Evolutionary conservation across 2,888 invertebrate species (phyloP).

Genomic region (Zygogramma bicolorata): DNA sequence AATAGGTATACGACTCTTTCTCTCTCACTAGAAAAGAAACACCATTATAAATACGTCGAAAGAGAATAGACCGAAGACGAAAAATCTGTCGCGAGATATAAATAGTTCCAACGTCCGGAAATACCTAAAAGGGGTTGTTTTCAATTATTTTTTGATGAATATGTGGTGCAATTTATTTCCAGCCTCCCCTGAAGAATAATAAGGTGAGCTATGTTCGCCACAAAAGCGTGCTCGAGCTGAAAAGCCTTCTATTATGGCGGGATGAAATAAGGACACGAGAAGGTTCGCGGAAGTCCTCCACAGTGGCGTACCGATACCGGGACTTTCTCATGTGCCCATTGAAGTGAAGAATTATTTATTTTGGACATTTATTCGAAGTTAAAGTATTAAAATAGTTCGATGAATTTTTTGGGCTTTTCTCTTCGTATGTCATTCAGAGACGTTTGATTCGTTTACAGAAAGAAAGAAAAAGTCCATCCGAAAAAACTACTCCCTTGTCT

Average conservation of each 20-base stretch:
- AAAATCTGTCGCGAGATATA: neutral
- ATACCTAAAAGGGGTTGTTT: slow-evolving; percentile 30
- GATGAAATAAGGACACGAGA: slow-evolving; percentile 36
- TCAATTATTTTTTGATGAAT: slow-evolving; percentile 43
- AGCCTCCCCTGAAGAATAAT: slow-evolving; percentile 36
- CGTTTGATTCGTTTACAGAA: too few relatives aligned
- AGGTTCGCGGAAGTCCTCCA: neutral
- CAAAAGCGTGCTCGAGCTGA: slow-evolving; percentile 38
- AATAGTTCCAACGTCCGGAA: neutral
- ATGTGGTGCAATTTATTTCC: slow-evolving; percentile 38
- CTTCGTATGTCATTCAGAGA: too few relatives aligned
- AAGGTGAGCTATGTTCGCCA: slow-evolving; percentile 38
- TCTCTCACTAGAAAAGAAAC: too few relatives aligned
- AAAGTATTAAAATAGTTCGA: too few relatives aligned
- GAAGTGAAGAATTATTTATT: too few relatives aligned
- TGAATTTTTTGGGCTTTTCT: too few relatives aligned
- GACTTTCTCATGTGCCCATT: too few relatives aligned
- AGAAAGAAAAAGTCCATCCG: too few relatives aligned
- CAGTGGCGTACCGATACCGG: neutral
- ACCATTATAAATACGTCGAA: too few relatives aligned
- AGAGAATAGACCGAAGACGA: neutral
- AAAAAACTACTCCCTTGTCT: too few relatives aligned
- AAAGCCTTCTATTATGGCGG: slow-evolving; percentile 40
- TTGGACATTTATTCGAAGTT: too few relatives aligned
- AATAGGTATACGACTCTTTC: too few relatives aligned